Conservation (phyloP, 92 coral and sea anemone species). For the Desmophyllum pertusum region DNA sequence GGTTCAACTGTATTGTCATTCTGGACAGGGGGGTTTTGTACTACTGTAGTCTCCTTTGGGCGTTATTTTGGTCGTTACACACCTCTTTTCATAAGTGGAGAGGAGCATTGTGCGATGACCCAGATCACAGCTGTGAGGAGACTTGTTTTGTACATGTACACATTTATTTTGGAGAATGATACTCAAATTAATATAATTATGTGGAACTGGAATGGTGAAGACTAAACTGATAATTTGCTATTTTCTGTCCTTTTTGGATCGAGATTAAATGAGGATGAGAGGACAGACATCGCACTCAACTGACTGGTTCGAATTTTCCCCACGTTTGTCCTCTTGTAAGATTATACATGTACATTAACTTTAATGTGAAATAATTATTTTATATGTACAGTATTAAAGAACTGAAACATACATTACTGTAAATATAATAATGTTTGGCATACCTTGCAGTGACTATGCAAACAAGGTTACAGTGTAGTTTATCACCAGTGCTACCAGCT, state of each 20-base stretch:
- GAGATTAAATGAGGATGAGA: not conserved
- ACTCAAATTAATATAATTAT: no score
- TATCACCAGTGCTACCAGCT: no score
- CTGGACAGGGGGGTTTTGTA: no score
- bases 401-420: conserved; percentile 3
- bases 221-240: not conserved
- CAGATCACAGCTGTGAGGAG: not conserved
- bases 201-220: conserved; percentile 9
- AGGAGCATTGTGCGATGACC: not conserved
- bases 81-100: not conserved
- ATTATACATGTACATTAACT: conserved; percentile 40
- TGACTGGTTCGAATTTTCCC: not conserved
- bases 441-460: no score
- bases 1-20: no score
- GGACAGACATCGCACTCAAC: not conserved
- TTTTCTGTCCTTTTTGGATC: conserved; percentile 3
- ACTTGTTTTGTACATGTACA: not conserved
- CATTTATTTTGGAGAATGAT: not conserved
- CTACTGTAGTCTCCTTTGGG: not conserved
- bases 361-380: conserved; percentile 48
- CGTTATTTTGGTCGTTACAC: not conserved
- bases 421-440: no score
- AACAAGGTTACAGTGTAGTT: no score
- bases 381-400: conserved; percentile 58
- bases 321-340: conserved; percentile 23